Evolutionary conservation across 2,888 invertebrate genomes (phyloP).

Genomic region (Cheilosia vulpina): DNA sequence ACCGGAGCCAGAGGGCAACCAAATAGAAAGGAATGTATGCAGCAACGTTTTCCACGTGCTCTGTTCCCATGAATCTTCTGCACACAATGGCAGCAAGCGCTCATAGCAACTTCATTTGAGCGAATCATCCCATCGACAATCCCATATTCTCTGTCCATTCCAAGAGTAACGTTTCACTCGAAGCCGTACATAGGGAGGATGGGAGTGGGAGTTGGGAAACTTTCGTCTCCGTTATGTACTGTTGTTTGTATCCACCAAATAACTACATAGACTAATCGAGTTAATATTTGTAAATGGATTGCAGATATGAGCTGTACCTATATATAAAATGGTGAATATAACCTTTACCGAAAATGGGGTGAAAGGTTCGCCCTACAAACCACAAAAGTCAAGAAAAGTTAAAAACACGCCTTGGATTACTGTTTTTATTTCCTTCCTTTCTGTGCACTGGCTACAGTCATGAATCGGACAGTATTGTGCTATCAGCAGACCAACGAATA

Average conservation of each 20-base stretch:
- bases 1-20: conserved; percentile 22
- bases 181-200: neutral
- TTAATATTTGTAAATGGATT: neutral
- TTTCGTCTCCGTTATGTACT: neutral
- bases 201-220: neutral
- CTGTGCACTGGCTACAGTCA: neutral
- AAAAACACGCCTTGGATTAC: conserved; percentile 1
- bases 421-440: conserved; percentile 18
- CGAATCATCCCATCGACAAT: conserved; percentile 33
- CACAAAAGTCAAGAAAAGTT: conserved; percentile 27
- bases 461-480: conserved; percentile 7
- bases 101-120: conserved; percentile 27
- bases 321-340: too few relatives aligned
- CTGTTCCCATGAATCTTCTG: conserved; percentile 49
- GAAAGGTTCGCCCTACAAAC: conserved; percentile 11
- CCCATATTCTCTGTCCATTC: conserved; percentile 21
- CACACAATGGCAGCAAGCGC: conserved; percentile 38
- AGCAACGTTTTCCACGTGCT: conserved; percentile 57
- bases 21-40: conserved; percentile 34
- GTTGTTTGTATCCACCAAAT: too few relatives aligned
- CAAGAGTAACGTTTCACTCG: conserved; percentile 18
- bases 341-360: neutral
- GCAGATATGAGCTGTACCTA: too few relatives aligned
- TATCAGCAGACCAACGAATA: conserved; percentile 1
- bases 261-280: neutral